A percentile compares a stretch with the other conserved stretches of the same genome.
These are phyloP conservation scores for Grus americana DNA, from an alignment of 2,113 vertebrate species.

Conservation along the genomic window DNA sequence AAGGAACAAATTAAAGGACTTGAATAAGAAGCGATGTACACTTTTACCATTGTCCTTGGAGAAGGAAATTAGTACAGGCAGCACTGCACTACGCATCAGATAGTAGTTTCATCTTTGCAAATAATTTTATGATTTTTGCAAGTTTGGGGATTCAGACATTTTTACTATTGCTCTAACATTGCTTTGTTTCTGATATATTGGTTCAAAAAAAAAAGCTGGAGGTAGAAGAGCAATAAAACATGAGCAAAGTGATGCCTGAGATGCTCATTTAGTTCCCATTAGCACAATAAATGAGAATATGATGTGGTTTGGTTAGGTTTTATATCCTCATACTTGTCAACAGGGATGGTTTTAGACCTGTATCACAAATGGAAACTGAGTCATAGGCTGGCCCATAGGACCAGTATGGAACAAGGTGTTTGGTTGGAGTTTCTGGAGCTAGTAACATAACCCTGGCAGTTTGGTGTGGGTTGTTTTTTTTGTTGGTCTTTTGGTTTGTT, in stretches of 20 bases:
- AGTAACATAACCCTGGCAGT: neutral
- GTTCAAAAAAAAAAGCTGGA: neutral
- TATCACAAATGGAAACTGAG: neutral
- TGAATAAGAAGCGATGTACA: neutral
- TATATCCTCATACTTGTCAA: neutral
- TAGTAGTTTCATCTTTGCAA: neutral
- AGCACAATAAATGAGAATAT: neutral
- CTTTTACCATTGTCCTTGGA: neutral
- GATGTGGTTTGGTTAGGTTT: neutral
- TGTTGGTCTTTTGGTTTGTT: neutral
- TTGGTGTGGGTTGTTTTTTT: neutral
- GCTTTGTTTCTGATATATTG: neutral
- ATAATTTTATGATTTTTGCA: neutral
- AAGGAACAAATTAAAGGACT: neutral
- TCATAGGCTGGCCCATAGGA: neutral
- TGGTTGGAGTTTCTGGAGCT: neutral
- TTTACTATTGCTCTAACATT: neutral
- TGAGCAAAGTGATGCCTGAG: neutral
- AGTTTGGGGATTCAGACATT: neutral
- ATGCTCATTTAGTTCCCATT: constrained; percentile 1
- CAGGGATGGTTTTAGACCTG: neutral
- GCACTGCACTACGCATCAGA: neutral
- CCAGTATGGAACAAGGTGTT: neutral
- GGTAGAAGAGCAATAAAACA: neutral
- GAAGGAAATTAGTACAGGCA: neutral